These are phyloP conservation scores for Amblyraja radiata DNA, from an alignment of 2,797 vertebrate genomes.

Conservation along the genomic window DNA sequence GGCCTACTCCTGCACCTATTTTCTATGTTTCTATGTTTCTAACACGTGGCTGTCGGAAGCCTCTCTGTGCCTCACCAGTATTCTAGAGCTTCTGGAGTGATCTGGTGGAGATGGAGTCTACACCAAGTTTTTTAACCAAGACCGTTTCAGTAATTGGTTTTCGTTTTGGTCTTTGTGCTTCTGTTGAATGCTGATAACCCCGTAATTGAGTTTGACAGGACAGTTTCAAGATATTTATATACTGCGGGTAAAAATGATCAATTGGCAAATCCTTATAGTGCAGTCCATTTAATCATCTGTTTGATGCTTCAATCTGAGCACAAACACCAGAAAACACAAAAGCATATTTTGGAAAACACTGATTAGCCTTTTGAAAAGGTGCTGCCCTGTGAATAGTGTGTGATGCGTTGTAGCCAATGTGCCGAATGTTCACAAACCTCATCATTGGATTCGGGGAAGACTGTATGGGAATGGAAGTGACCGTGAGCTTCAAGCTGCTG, in stretches of 20 bases:
- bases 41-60: background rate
- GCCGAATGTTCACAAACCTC: background rate
- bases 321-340: slow-evolving; percentile 21
- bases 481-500: too few relatives aligned
- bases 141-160: background rate
- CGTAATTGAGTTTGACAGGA: slow-evolving; percentile 25
- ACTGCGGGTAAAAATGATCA: slow-evolving; percentile 31
- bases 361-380: slow-evolving; percentile 22
- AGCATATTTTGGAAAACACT: slow-evolving; percentile 24
- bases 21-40: too few relatives aligned
- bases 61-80: background rate
- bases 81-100: background rate
- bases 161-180: background rate
- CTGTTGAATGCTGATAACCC: slow-evolving; percentile 13
- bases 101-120: background rate
- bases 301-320: slow-evolving; percentile 1
- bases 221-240: slow-evolving; percentile 28
- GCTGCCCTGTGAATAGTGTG: background rate
- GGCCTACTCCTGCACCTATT: too few relatives aligned
- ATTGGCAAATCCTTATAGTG: slow-evolving; percentile 14
- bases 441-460: background rate
- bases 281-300: slow-evolving; percentile 16
- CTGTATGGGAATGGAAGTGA: too few relatives aligned
- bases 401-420: background rate
- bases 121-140: background rate